Conservation (phyloP, 2,888 invertebrate species). For the Leptinotarsa rubiginosa region DNA sequence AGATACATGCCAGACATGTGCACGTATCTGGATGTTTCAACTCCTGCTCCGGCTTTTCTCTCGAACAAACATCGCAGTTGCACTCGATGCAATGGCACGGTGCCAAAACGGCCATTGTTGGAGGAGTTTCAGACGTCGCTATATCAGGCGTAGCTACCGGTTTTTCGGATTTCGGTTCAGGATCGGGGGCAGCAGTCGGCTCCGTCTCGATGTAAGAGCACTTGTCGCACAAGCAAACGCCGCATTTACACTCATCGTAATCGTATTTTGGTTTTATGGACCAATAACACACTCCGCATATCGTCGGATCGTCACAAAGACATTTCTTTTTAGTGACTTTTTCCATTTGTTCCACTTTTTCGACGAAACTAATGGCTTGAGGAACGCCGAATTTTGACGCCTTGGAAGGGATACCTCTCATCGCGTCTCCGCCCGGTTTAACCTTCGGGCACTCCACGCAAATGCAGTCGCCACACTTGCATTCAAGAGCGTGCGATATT, state of each 20-base stretch:
- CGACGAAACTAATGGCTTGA: too few species aligned
- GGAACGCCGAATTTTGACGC: constrained; percentile 15
- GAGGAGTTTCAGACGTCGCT: not conserved
- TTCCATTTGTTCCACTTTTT: not conserved
- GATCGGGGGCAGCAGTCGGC: too few species aligned
- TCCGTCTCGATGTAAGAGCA: constrained; percentile 25
- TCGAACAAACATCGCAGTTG: constrained; percentile 38
- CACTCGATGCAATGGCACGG: constrained; percentile 45
- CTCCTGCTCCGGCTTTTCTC: constrained; percentile 16
- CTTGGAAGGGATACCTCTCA: not conserved
- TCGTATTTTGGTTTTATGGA: constrained; percentile 18
- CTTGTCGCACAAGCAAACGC: constrained; percentile 33
- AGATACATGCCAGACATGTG: constrained; percentile 38
- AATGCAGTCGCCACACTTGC: constrained; percentile 35
- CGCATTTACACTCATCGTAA: constrained; percentile 30
- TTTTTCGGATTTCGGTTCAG: too few species aligned
- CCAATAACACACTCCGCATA: constrained; percentile 40
- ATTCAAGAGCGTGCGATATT: constrained; percentile 8
- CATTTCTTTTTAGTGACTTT: not conserved
- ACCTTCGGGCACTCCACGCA: constrained; percentile 30
- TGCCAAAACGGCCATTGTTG: not conserved
- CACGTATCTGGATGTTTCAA: constrained; percentile 27
- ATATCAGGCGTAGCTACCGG: not conserved
- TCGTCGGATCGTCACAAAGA: not conserved
- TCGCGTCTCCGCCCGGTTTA: not conserved